phyloP scores from a whole-genome alignment of 2,113 vertebrate genomes.

The Aviceda subcristata region DNA sequence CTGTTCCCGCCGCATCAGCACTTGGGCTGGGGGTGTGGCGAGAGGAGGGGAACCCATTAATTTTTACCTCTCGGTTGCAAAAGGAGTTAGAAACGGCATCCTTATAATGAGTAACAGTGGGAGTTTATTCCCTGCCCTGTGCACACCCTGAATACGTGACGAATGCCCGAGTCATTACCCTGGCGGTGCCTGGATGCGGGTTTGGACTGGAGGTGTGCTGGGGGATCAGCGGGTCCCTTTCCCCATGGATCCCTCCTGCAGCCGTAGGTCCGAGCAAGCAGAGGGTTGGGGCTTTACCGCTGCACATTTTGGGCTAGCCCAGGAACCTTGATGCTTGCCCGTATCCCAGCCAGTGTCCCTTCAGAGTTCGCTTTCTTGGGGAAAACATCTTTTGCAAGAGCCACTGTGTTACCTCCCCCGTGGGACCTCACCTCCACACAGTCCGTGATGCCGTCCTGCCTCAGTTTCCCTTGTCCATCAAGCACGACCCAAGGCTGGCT shows the following conservation, averaged over 20 bases:
- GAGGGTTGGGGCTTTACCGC: neutral
- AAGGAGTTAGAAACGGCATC: neutral
- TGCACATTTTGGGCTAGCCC: neutral
- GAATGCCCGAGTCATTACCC: accelerated
- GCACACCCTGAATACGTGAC: neutral
- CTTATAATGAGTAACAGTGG: neutral
- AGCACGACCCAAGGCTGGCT: accelerated
- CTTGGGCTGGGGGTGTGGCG: neutral
- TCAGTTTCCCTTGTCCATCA: neutral
- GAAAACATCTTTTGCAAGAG: neutral
- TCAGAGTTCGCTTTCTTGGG: neutral
- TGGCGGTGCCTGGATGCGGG: accelerated
- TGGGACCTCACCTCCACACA: neutral
- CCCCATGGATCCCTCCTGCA: accelerated
- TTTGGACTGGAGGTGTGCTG: neutral
- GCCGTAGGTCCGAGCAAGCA: neutral
- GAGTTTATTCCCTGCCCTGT: neutral
- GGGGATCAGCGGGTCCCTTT: neutral
- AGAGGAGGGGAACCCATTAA: neutral
- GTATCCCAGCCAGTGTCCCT: neutral
- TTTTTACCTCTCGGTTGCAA: slow-evolving; percentile 46
- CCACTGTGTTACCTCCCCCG: accelerated
- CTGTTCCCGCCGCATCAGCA: neutral
- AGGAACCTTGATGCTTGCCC: neutral
- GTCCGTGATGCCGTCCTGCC: neutral